Evolutionary conservation across 1,140 invertebrate genomes (phyloP).

Genomic region (Drosophila ercepeae): DNA sequence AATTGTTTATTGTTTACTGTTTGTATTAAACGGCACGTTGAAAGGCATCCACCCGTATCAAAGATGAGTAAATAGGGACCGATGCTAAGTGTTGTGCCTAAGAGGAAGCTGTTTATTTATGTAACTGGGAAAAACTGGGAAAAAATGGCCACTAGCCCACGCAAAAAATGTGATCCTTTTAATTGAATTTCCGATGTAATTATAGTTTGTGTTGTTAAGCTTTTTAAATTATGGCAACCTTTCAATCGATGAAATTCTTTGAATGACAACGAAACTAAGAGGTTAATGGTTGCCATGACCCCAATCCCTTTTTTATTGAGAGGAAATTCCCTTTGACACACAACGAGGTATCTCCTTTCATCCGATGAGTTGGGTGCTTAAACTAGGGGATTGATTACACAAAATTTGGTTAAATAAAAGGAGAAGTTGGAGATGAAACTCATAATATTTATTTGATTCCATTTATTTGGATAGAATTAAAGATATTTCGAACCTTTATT

Average conservation of each 20-base stretch:
- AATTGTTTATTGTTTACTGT: conserved; percentile 50
- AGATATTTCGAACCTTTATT: background rate
- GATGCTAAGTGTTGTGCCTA: conserved; percentile 16
- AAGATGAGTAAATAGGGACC: conserved; percentile 3
- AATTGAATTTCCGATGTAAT: background rate
- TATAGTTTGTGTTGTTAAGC: background rate
- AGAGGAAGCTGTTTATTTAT: conserved; percentile 31
- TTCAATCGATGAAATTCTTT: background rate
- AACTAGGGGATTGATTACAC: conserved; percentile 13
- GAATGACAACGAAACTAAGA: background rate
- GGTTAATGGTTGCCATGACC: background rate
- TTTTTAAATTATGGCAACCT: background rate
- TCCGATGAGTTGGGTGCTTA: background rate
- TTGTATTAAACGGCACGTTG: conserved; percentile 35
- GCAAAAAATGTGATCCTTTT: background rate
- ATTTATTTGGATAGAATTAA: background rate
- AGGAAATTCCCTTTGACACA: background rate
- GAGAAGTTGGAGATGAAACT: background rate
- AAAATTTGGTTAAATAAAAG: background rate
- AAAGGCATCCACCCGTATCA: conserved; percentile 30
- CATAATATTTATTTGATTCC: background rate
- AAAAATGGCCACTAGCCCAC: background rate
- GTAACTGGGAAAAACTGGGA: conserved; percentile 15
- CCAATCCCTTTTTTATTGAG: background rate
- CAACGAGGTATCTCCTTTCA: background rate